Evolutionary conservation across 2,113 vertebrate species (phyloP).

Genomic region (Hiodon alosoides): DNA sequence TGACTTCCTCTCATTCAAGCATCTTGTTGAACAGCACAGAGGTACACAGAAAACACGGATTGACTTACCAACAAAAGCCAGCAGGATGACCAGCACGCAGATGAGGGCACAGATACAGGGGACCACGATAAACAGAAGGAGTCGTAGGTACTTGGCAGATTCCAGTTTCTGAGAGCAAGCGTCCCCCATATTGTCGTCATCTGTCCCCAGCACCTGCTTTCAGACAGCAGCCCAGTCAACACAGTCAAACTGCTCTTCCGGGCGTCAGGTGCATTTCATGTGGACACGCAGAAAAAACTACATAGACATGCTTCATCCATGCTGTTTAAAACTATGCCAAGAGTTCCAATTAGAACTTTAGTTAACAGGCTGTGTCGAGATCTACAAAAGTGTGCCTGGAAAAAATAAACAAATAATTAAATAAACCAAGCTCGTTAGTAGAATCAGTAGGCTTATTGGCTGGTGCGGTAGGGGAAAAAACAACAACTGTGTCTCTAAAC

Average conservation of each 20-base stretch:
- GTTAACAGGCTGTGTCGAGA: too few relatives aligned
- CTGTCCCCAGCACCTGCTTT: slow-evolving; percentile 59
- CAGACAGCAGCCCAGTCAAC: not conserved
- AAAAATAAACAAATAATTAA: not conserved
- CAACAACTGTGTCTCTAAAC: too few relatives aligned
- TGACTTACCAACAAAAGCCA: slow-evolving; percentile 68
- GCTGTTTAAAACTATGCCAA: not conserved
- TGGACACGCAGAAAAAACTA: not conserved
- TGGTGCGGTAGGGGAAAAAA: too few relatives aligned
- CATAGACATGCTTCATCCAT: not conserved
- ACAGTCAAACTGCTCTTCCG: not conserved
- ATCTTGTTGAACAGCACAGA: not conserved
- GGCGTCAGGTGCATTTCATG: not conserved
- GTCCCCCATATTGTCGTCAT: slow-evolving; percentile 62
- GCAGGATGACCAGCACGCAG: slow-evolving; percentile 66
- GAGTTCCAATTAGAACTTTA: too few relatives aligned
- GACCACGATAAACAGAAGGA: slow-evolving; percentile 68
- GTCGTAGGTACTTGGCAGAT: slow-evolving; percentile 60
- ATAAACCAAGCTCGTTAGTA: too few relatives aligned
- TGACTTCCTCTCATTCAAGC: not conserved
- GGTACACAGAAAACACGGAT: not conserved
- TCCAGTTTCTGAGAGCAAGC: slow-evolving; percentile 67
- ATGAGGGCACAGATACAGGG: slow-evolving; percentile 71
- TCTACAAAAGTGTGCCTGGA: not conserved
- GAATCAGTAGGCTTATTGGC: too few relatives aligned